phyloP scores from a whole-genome alignment of 2,113 vertebrate genomes.

The Notothenia rossii region DNA sequence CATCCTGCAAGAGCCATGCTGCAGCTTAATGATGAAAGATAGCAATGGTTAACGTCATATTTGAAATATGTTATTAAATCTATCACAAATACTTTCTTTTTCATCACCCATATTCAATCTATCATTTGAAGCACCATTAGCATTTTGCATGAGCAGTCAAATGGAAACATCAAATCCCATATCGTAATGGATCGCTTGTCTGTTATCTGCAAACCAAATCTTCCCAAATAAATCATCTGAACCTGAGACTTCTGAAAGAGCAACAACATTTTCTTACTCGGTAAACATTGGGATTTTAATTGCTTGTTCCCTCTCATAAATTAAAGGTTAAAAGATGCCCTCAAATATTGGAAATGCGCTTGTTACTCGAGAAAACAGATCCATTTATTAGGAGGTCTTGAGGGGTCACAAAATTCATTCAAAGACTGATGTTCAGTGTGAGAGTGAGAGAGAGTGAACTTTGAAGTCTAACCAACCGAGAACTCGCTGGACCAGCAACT shows the following conservation, averaged over 20 bases:
- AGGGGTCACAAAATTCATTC: not conserved
- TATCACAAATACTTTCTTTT: not conserved
- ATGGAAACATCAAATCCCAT: not conserved
- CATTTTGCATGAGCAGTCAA: not conserved
- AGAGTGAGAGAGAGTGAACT: not conserved
- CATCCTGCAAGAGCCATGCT: not conserved
- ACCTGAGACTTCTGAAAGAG: not conserved
- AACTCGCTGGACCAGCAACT: not conserved
- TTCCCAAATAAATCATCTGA: too few relatives aligned
- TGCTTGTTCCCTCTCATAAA: not conserved
- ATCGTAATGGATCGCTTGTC: too few relatives aligned
- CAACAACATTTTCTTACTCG: not conserved
- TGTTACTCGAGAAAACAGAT: not conserved
- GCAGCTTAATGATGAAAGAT: not conserved
- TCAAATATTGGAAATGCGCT: not conserved
- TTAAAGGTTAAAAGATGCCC: not conserved
- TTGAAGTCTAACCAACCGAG: conserved; percentile 5
- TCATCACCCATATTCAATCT: not conserved
- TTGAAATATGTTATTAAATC: not conserved
- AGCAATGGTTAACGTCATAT: not conserved
- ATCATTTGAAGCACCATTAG: not conserved
- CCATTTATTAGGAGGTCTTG: not conserved
- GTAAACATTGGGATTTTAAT: not conserved
- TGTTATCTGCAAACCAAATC: too few relatives aligned
- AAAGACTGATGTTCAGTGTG: not conserved